Percentiles rank a stretch among this genome's conserved stretches.
Evolutionary conservation across 2,113 vertebrate species (phyloP).

Genomic region (Acanthisitta chloris): DNA sequence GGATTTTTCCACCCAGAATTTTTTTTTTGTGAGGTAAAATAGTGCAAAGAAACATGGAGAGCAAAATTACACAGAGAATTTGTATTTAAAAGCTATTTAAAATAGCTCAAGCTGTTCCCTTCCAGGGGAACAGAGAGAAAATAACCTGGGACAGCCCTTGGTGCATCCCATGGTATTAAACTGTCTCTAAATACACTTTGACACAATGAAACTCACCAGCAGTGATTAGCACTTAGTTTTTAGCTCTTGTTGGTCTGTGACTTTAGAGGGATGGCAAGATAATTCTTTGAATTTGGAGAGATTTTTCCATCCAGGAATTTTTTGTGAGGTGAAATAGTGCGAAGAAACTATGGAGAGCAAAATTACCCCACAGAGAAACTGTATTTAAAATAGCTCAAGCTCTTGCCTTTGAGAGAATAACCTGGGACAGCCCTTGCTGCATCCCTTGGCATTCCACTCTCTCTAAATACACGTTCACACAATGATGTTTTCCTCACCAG

Average conservation of each 20-base stretch:
- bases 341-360: fast-evolving
- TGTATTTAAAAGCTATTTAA: no score
- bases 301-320: background rate
- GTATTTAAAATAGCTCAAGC: background rate
- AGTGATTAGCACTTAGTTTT: background rate
- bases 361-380: background rate
- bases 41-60: background rate
- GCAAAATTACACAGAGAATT: background rate
- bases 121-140: no score
- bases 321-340: background rate
- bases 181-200: background rate
- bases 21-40: background rate
- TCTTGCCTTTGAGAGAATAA: background rate
- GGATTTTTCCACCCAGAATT: background rate
- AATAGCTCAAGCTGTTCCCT: background rate
- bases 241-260: no score
- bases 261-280: background rate
- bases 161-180: background rate
- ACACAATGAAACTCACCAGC: background rate
- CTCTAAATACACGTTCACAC: background rate
- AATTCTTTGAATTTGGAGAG: background rate
- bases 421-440: background rate
- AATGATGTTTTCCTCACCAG: background rate
- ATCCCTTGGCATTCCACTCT: background rate
- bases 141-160: background rate